Percentiles rank a stretch among this genome's conserved stretches.
Evolutionary conservation across 2,888 invertebrate species (phyloP).

Genomic region (Rhaphigaster nebulosa): DNA sequence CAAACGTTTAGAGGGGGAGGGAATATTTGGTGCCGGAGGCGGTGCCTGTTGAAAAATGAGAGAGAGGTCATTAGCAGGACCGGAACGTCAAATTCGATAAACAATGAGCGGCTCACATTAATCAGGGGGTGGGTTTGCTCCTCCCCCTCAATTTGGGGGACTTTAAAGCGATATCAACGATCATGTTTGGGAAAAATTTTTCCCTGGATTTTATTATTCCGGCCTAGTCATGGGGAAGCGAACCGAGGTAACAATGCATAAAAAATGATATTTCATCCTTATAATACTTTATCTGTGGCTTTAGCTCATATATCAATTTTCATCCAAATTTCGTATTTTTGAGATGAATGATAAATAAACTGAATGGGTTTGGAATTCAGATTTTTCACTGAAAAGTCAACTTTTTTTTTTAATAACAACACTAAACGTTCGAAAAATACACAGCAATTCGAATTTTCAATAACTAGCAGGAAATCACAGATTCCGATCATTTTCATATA

Average conservation of each 20-base stretch:
- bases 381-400: too few species aligned
- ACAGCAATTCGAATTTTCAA: too few species aligned
- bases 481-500: too few species aligned
- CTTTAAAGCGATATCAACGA: constrained; percentile 14
- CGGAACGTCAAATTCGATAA: constrained; percentile 34
- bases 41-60: constrained; percentile 45
- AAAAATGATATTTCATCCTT: neutral
- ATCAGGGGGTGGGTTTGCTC: neutral
- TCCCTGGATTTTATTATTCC: neutral
- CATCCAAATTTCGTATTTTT: too few species aligned
- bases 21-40: neutral
- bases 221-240: neutral
- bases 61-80: constrained; percentile 1
- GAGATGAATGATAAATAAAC: too few species aligned
- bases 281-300: neutral
- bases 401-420: too few species aligned
- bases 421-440: too few species aligned
- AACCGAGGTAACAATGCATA: neutral
- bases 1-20: neutral
- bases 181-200: neutral
- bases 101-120: constrained; percentile 45
- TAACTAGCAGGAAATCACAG: too few species aligned
- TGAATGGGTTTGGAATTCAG: too few species aligned
- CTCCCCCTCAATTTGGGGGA: neutral
- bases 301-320: neutral